A percentile compares a stretch with the other conserved stretches of the same genome.
phyloP scores from a whole-genome alignment of 2,888 invertebrate species.

The Diaperis boleti region DNA sequence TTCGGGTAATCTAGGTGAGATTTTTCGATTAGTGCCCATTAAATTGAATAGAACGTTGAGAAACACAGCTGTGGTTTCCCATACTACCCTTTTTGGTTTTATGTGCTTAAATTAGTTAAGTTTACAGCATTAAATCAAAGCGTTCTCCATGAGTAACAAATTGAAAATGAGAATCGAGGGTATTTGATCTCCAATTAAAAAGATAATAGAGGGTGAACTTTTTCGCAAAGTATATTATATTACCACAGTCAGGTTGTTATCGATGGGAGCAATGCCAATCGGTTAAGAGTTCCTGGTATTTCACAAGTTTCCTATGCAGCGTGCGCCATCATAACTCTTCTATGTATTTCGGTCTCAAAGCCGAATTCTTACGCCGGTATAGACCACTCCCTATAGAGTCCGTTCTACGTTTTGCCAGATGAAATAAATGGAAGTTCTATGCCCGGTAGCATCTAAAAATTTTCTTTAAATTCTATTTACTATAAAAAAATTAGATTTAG shows the following conservation, averaged over 20 bases:
- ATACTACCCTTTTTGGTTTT: too few relatives aligned
- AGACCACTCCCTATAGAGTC: too few relatives aligned
- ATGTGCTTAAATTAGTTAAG: too few relatives aligned
- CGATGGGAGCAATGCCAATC: background rate
- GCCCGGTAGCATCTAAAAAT: background rate
- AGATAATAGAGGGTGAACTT: background rate
- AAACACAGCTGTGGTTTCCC: too few relatives aligned
- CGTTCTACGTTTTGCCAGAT: background rate
- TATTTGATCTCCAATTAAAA: background rate
- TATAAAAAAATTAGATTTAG: background rate
- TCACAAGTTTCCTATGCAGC: too few relatives aligned
- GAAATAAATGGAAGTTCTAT: background rate
- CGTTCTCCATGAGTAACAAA: too few relatives aligned
- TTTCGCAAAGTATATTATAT: background rate
- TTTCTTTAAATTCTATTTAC: background rate
- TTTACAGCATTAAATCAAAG: too few relatives aligned
- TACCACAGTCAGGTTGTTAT: background rate
- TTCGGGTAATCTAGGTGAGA: background rate
- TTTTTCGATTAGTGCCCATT: background rate
- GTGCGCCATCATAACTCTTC: too few relatives aligned
- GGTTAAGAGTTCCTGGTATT: too few relatives aligned
- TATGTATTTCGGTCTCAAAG: too few relatives aligned
- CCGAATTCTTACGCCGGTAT: too few relatives aligned
- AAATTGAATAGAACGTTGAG: too few relatives aligned
- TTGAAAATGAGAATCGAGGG: background rate